These are phyloP conservation scores for Crotalus viridis DNA, from an alignment of 2,113 vertebrate genomes.

Conservation along the genomic window DNA sequence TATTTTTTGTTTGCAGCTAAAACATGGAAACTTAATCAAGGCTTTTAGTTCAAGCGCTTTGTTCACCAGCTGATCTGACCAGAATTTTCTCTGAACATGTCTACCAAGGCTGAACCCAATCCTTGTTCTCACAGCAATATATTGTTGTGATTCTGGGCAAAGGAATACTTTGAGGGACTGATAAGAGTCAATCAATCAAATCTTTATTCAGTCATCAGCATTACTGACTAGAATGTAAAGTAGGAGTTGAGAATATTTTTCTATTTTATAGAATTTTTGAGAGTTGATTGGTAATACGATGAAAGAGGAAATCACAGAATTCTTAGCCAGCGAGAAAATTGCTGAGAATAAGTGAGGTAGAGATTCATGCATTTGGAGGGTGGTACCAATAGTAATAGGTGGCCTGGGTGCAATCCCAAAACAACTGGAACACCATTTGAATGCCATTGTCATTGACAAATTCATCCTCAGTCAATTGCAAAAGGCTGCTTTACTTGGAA, in stretches of 20 bases:
- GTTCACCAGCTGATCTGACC: neutral
- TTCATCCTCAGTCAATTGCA: no score
- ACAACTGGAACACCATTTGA: no score
- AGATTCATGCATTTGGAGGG: neutral
- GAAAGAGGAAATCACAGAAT: neutral
- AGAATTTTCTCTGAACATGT: neutral
- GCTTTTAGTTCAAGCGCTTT: neutral
- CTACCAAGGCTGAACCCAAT: neutral
- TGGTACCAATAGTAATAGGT: no score
- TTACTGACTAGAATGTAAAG: neutral
- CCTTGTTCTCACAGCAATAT: neutral
- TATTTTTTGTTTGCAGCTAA: neutral
- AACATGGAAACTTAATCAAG: neutral
- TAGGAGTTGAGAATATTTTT: neutral
- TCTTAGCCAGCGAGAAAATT: neutral
- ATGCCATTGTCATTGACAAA: no score
- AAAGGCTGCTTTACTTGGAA: no score
- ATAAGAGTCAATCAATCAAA: neutral
- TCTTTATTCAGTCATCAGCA: neutral
- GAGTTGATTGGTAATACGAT: neutral
- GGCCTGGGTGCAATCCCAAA: no score
- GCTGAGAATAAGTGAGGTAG: neutral
- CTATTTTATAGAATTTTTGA: neutral
- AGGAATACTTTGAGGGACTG: neutral
- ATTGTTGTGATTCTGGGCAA: neutral